Evolutionary conservation across 1,140 invertebrate genomes (phyloP).

Genomic region (Carposina sasakii): DNA sequence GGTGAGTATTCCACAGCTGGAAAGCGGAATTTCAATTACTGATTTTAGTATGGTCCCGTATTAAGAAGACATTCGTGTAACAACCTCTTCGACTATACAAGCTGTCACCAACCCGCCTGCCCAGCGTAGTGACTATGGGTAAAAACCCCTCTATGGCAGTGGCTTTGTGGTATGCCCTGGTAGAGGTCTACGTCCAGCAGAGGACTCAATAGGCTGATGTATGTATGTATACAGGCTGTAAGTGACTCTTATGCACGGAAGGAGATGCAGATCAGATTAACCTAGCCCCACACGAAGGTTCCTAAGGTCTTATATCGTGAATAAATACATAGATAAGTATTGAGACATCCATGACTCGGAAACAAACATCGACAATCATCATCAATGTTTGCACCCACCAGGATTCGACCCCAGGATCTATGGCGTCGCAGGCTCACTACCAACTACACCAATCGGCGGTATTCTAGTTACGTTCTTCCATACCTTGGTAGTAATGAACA

Average conservation of each 20-base stretch:
- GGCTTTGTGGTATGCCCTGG: background rate
- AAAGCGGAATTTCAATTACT: constrained; percentile 4
- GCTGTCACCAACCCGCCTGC: background rate
- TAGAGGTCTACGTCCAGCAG: background rate
- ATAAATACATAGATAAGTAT: background rate
- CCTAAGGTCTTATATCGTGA: background rate
- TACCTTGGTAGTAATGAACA: constrained; percentile 89
- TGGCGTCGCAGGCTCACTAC: no score
- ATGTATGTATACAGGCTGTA: no score
- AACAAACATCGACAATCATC: background rate
- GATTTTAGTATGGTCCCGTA: background rate
- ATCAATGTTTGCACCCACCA: background rate
- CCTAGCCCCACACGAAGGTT: no score
- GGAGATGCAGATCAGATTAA: no score
- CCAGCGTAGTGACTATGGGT: background rate
- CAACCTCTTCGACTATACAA: background rate
- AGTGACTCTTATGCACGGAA: no score
- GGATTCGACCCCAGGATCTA: no score
- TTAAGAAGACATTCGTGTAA: background rate
- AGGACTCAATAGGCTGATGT: no score
- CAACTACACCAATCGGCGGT: background rate
- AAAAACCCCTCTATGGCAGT: background rate
- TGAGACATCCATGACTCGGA: background rate
- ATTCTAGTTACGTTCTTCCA: background rate
- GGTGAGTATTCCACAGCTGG: constrained; percentile 56